Base-by-base conservation (phyloP, 1,140 invertebrate species). In the Aplysia californica region DNA sequence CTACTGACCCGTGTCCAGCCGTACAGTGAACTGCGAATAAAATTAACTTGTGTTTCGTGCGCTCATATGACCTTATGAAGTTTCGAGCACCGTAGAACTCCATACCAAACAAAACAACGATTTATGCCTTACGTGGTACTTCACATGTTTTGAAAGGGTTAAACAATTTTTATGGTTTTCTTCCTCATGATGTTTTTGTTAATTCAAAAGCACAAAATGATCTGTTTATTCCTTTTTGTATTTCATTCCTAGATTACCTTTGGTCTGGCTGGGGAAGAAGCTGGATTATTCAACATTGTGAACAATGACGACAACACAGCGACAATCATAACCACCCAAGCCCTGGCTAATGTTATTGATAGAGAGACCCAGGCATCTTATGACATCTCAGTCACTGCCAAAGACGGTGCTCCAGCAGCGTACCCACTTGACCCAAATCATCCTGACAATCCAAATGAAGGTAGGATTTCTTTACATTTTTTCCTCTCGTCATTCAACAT, bases 401-500 rank as follows among this genome's bases (percentile, higher is more conserved):
- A 26, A 4, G 70, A 73, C 50, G 70, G 70, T 29, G 70, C 68
- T 15, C 68, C 68, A 1, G 6, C 44, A 33, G 39, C 68, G n/a
- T n/a, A n/a, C 20, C 36, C 35, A 4, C 38, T 26, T 68, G 38
- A 39, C 50, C 2, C 6, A 1, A 44, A 1, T 35, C 35, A 65
- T 20, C 1, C 5, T 21, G 31, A 0, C 31, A 4, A 35, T 26
- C 66, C 66, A 3, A 68, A 68, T 44, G 21, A 1, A 44, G 66
- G 66, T 68, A 68, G 50, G 3, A 2, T 4, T 41, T n/a, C 44
- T 50, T 10, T 10, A 15, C 44, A 50, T 10, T 50, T 15, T 10
- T n/a, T 15, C 44, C 10, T n/a, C 44, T 50, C 10, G 44, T 50
- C 44, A 50, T 10, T 50, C n/a, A 50, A n/a, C 10, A n/a, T 10